Evolutionary conservation across 1,140 invertebrate species (phyloP).

Genomic region (Sogatella furcifera): DNA sequence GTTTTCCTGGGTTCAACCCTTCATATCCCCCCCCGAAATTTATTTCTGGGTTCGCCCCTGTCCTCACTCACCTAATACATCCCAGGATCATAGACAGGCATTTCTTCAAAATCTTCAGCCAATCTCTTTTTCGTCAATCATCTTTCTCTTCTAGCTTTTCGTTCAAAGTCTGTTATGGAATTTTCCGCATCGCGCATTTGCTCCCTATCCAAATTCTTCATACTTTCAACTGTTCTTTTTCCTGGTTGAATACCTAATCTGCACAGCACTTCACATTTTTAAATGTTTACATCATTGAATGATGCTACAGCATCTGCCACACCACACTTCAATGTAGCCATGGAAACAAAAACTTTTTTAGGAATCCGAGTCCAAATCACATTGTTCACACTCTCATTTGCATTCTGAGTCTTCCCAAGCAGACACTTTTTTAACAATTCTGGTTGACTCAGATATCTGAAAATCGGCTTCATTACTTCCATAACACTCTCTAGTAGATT

Average conservation of each 20-base stretch:
- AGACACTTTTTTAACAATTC: conserved; percentile 17
- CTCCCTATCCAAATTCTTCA: neutral
- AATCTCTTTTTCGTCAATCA: too few species aligned
- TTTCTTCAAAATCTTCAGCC: too few species aligned
- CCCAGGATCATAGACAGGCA: too few species aligned
- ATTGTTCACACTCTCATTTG: conserved; percentile 20
- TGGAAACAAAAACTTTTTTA: conserved; percentile 21
- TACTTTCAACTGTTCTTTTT: neutral
- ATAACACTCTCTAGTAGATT: conserved; percentile 6
- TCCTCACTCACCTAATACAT: too few species aligned
- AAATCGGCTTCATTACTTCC: conserved; percentile 17
- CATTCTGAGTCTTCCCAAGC: conserved; percentile 19
- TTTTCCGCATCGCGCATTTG: neutral
- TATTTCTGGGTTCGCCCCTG: too few species aligned
- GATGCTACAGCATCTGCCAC: conserved; percentile 6
- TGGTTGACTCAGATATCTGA: conserved; percentile 13
- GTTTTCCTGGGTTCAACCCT: too few species aligned
- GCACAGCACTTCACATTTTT: neutral
- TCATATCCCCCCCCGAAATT: too few species aligned
- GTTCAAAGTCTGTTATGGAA: too few species aligned
- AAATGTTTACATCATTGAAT: conserved; percentile 6
- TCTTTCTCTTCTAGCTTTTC: too few species aligned
- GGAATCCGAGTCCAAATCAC: conserved; percentile 22
- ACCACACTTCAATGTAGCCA: conserved; percentile 18
- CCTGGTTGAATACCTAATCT: neutral